Base-by-base conservation (phyloP, 2,113 vertebrate species). In the Glaucomys volans region DNA sequence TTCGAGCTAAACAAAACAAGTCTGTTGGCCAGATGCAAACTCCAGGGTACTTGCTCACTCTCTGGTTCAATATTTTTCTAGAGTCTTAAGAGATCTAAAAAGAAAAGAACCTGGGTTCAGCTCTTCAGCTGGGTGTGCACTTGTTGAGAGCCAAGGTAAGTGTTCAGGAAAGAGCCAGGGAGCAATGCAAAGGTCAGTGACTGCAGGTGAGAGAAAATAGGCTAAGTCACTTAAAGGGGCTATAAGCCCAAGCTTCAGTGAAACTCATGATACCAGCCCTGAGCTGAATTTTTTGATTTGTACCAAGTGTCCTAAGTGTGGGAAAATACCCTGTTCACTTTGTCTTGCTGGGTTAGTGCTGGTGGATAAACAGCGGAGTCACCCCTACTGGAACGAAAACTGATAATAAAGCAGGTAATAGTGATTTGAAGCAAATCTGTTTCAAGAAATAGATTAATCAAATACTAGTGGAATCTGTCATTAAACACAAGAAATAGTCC, bases 1-100 rank as follows among this genome's bases (percentile, higher is more conserved):
- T 87, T 95, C 50, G 66, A 95, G 87, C 35, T 92, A 84, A 93
- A 94, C 79, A 82, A 87, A 94, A 95, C 80, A 96, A 95, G 75
- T 87, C 87, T 96, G 81, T 71, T 84, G 40, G 81, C 84, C 81
- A 95, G 88, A 96, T 90, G 91, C 64, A 95, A 30, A 67, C 30
- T 59, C 66, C 13, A 16, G n/a, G n/a, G 11, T 93, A 30, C 37
- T 83, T 75, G 66, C 14, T 96, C 40, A 67, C 30, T 90, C 8
- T 94, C 32, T 32, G 18, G 28, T 75, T 37, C 66, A 96, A 1
- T 52, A 66, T 94, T 96, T 93, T 95, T 57, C 35, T 81, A 80
- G 50, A 80, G 16, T 28, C n/a, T 89, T 66, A 30, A 90, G 37
- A 92, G 37, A 89, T 14, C 52, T 50, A 69, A 37, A 37, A 88